These are phyloP conservation scores for Dicyrtoma fusca DNA, from an alignment of 2,888 invertebrate species.

Conservation along the genomic window DNA sequence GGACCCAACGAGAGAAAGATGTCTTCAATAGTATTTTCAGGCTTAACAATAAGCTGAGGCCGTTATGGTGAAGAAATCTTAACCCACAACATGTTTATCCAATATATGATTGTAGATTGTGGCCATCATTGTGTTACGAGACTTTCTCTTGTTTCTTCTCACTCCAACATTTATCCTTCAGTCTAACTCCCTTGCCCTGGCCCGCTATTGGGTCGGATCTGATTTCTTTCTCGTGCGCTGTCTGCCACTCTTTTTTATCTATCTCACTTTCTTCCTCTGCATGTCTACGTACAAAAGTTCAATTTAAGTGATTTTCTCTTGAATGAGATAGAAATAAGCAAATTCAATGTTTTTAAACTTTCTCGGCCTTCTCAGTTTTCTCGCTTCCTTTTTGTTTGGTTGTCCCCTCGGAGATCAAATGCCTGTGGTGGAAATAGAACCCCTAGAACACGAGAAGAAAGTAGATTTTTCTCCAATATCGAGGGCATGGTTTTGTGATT, in stretches of 20 bases:
- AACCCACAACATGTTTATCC: too few relatives aligned
- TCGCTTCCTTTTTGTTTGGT: background rate
- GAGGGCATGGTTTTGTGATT: too few relatives aligned
- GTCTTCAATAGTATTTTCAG: background rate
- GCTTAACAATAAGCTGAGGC: background rate
- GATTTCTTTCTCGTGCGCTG: too few relatives aligned
- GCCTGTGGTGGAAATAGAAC: background rate
- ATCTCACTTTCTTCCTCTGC: too few relatives aligned
- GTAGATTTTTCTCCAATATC: too few relatives aligned
- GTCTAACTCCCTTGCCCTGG: background rate
- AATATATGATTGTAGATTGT: background rate
- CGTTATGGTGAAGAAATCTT: too few relatives aligned
- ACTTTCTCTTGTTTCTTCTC: constrained; percentile 1
- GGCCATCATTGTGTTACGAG: too few relatives aligned
- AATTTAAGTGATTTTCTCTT: too few relatives aligned
- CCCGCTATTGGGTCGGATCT: background rate
- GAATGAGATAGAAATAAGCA: background rate
- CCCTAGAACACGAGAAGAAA: too few relatives aligned
- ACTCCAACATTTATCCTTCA: background rate
- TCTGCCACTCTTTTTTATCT: background rate
- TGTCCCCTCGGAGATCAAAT: background rate
- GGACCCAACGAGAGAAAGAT: background rate
- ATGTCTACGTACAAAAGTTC: too few relatives aligned
- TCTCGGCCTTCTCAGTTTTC: background rate
- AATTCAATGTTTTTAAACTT: background rate